Percentiles rank a stretch among this genome's conserved stretches.
Evolutionary conservation across 2,888 invertebrate genomes (phyloP).

Genomic region (Galerucella pusilla): DNA sequence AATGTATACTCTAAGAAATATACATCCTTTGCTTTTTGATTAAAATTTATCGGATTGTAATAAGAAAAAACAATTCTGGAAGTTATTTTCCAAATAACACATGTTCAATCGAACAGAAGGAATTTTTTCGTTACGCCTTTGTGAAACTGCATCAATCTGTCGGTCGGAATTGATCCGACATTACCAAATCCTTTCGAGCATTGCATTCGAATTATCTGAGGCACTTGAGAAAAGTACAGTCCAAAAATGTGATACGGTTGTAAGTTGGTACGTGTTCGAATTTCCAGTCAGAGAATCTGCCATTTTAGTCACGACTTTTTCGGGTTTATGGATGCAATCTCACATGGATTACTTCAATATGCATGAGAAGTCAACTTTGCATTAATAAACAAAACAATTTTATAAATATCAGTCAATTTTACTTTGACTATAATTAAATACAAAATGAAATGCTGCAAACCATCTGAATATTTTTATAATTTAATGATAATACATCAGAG

Average conservation of each 20-base stretch:
- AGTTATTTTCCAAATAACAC: background rate
- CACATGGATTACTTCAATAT: too few relatives aligned
- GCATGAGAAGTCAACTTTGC: too few relatives aligned
- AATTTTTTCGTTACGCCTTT: background rate
- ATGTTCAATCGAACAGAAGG: background rate
- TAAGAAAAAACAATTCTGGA: too few relatives aligned
- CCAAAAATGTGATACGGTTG: conserved; percentile 16
- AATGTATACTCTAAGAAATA: too few relatives aligned
- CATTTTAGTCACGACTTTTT: conserved; percentile 26
- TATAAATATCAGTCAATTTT: too few relatives aligned
- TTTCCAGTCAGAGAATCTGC: conserved; percentile 4
- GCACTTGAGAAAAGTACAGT: conserved; percentile 3
- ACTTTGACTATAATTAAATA: too few relatives aligned
- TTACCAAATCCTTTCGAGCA: conserved; percentile 28
- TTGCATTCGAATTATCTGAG: conserved; percentile 2
- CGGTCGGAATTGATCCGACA: conserved; percentile 21
- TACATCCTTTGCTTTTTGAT: too few relatives aligned
- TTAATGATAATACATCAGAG: too few relatives aligned
- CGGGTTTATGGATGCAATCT: background rate
- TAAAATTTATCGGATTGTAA: too few relatives aligned
- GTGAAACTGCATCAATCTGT: conserved; percentile 18
- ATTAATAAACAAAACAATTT: too few relatives aligned
- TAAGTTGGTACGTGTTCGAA: conserved; percentile 15
- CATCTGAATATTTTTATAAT: too few relatives aligned
- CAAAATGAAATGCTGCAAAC: too few relatives aligned